Conservation (phyloP, 2,888 invertebrate species). For the Pterostichus niger region DNA sequence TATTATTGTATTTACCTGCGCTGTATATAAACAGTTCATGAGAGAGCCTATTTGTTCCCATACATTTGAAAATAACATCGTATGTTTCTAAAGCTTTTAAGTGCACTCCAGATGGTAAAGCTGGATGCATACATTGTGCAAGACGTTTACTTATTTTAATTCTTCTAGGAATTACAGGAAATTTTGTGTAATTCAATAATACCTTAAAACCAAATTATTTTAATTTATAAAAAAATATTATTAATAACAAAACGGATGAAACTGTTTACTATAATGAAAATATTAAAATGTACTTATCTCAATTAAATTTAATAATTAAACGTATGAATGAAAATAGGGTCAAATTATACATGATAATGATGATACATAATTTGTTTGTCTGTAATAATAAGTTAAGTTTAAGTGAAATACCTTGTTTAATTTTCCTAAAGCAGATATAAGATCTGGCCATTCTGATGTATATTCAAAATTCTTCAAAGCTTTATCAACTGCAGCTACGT, state of each 20-base stretch:
- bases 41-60: constrained; percentile 89
- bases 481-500: constrained; percentile 90
- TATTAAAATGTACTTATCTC: no score
- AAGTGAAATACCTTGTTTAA: constrained; percentile 86
- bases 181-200: constrained; percentile 88
- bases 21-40: constrained; percentile 92
- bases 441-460: constrained; percentile 97
- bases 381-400: not conserved
- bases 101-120: constrained; percentile 94
- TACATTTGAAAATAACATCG: constrained; percentile 93
- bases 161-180: constrained; percentile 90
- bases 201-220: constrained; percentile 79
- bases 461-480: constrained; percentile 94
- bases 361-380: no score
- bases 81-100: constrained; percentile 94
- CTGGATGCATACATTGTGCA: constrained; percentile 96
- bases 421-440: constrained; percentile 93
- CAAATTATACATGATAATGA: no score
- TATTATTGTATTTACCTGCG: constrained; percentile 78
- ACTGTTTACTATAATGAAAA: not conserved
- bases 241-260: not conserved
- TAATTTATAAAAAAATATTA: not conserved
- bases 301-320: no score
- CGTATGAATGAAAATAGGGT: no score
- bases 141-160: constrained; percentile 94